Base-by-base conservation (phyloP, 1,140 invertebrate species). In the Daktulosphaira vitifoliae region DNA sequence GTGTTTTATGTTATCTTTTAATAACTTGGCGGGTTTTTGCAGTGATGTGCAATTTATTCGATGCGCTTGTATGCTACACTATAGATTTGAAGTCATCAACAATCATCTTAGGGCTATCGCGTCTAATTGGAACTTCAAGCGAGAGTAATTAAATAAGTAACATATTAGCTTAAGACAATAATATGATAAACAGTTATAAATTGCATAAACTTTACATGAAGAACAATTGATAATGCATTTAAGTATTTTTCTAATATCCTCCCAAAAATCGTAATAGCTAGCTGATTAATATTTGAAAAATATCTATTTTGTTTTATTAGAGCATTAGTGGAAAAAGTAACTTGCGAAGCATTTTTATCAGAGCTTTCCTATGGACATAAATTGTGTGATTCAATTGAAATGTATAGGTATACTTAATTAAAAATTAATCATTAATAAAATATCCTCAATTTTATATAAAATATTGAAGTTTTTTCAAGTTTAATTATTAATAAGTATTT, bases 31-130 rank as follows among this genome's bases (percentile, higher is more conserved):
- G 1, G 51, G 65, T 20, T 67, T 67, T 13, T 65, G 56, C 15
- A 42, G 46, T 1, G 68, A 68, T 18, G 13, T 68, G 46, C 65
- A 67, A 33, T 68, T 68, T n/a, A 53, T 67, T 4, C 66, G 59
- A 9, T 68, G 66, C 29, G 62, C 65, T 3, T 67, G 64, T 22
- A 44, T 67, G 26, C 20, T 68, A 20, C 33, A 44, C 5, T 13
- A 54, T 3, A 39, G 68, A 9, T 68, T 66, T 18, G 22, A 44
- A 26, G 26, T 65, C 20, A 68, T 68, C 7, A 68, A 67, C 25
- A 23, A 37, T 9, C 26, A 62, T 7, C 33, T 67, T 3, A 20
- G 51, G 15, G 39, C 20, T 3, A 37, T 66, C 8, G 54, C 54
- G n/a, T 18, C 38, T 15, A 16, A 25, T 16, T 46, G 54, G 54